Evolutionary conservation across 2,797 vertebrate species (phyloP).

Genomic region (Lepus oiostolus): DNA sequence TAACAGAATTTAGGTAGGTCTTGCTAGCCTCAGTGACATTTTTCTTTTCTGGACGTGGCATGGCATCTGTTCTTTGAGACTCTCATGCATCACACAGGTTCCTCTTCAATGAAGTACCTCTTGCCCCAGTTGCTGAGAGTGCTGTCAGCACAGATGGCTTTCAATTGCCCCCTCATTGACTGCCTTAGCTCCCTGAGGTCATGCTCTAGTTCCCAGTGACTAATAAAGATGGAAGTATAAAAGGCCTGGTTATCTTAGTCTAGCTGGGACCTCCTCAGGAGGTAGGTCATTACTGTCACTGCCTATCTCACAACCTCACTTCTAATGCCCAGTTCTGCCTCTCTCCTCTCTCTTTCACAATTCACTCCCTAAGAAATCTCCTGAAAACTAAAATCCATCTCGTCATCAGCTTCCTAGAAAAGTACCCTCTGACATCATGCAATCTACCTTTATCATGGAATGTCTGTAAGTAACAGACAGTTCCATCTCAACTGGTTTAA

Average conservation of each 20-base stretch:
- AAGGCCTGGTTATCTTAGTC: not conserved
- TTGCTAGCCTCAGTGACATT: not conserved
- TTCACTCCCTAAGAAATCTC: slow-evolving; percentile 41
- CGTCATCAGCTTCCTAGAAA: slow-evolving; percentile 34
- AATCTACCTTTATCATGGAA: slow-evolving; percentile 18
- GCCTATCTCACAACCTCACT: slow-evolving; percentile 4
- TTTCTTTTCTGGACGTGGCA: not conserved
- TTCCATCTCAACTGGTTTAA: slow-evolving; percentile 36
- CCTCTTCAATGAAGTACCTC: slow-evolving; percentile 30
- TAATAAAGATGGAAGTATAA: slow-evolving; percentile 35
- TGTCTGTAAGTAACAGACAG: slow-evolving; percentile 18
- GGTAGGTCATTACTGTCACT: not conserved
- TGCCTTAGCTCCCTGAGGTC: not conserved
- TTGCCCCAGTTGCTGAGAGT: slow-evolving; percentile 10
- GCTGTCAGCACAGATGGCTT: not conserved
- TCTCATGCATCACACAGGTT: not conserved
- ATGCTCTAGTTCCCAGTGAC: not conserved
- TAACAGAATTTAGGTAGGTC: slow-evolving; percentile 33
- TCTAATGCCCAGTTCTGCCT: slow-evolving; percentile 22
- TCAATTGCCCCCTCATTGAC: not conserved
- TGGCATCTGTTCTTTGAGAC: not conserved
- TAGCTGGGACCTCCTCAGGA: not conserved
- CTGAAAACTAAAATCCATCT: not conserved
- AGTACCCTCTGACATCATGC: slow-evolving; percentile 15
- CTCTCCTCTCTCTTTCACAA: slow-evolving; percentile 1